These are phyloP conservation scores for Eudyptes chrysolophus DNA, from an alignment of 2,113 vertebrate species.

Conservation along the genomic window DNA sequence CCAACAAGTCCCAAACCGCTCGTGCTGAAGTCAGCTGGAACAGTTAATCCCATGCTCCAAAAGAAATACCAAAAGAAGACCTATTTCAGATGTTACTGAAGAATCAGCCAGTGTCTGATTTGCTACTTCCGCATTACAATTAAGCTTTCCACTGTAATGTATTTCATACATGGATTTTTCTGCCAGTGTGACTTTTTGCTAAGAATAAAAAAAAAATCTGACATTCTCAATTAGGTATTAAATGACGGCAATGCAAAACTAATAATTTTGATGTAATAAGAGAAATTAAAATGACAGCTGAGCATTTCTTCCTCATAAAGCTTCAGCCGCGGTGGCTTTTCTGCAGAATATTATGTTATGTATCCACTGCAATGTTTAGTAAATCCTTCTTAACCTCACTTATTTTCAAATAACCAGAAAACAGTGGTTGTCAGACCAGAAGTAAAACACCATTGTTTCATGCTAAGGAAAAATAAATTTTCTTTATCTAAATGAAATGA, in stretches of 20 bases:
- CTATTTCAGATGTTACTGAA: not conserved
- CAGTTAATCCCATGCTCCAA: not conserved
- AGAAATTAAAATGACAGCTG: not conserved
- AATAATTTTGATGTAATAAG: not conserved
- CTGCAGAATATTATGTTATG: not conserved
- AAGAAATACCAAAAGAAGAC: not conserved
- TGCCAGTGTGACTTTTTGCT: not conserved
- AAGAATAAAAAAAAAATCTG: not conserved
- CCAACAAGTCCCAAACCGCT: not conserved
- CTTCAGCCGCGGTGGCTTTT: not conserved
- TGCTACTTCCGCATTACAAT: not conserved
- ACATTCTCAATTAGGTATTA: not conserved
- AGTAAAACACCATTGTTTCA: not conserved
- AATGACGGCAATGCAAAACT: not conserved
- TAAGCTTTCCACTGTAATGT: not conserved
- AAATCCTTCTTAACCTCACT: not conserved
- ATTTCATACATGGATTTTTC: not conserved
- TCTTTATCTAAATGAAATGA: not conserved
- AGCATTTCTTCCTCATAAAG: not conserved
- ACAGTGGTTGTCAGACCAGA: not conserved
- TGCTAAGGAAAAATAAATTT: not conserved
- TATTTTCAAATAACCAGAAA: not conserved
- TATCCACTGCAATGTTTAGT: not conserved
- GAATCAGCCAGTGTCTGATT: not conserved
- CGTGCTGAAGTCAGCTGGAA: not conserved